Conservation (phyloP, 2,888 invertebrate species). For the Pandemis heparana region DNA sequence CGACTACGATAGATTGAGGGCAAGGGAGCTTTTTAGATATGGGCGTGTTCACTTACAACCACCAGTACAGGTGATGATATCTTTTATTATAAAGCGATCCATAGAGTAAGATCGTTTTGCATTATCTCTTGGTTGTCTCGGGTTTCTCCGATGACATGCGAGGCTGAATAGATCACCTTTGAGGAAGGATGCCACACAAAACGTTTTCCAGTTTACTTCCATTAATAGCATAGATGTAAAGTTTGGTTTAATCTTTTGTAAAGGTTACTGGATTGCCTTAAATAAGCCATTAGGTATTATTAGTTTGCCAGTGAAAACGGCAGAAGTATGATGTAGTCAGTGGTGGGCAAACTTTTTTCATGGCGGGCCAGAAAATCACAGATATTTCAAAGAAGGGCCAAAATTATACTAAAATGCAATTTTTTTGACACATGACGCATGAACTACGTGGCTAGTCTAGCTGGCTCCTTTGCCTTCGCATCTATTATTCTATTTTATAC, state of each 20-base stretch:
- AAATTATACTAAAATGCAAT: too few species aligned
- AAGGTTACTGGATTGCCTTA: not conserved
- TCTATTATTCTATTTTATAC: too few species aligned
- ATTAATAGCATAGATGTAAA: constrained; percentile 28
- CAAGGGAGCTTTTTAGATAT: not conserved
- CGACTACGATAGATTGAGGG: not conserved
- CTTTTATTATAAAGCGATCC: constrained; percentile 19
- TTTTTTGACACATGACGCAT: too few species aligned
- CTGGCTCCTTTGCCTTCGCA: too few species aligned
- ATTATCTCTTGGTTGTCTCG: constrained; percentile 37
- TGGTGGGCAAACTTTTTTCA: too few species aligned
- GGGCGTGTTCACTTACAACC: not conserved
- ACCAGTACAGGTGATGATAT: constrained; percentile 32
- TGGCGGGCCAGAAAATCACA: too few species aligned
- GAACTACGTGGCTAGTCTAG: too few species aligned
- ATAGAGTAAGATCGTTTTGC: constrained; percentile 17
- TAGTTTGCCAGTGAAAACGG: too few species aligned
- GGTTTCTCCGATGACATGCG: constrained; percentile 31
- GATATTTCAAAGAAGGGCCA: too few species aligned
- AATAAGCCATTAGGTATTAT: too few species aligned
- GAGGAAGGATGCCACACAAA: constrained; percentile 40
- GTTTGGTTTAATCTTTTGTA: not conserved
- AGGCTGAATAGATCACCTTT: constrained; percentile 31
- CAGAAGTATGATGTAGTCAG: too few species aligned
- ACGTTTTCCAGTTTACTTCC: constrained; percentile 8